Conservation (phyloP, 1,140 invertebrate species). For the Lineus longissimus region DNA sequence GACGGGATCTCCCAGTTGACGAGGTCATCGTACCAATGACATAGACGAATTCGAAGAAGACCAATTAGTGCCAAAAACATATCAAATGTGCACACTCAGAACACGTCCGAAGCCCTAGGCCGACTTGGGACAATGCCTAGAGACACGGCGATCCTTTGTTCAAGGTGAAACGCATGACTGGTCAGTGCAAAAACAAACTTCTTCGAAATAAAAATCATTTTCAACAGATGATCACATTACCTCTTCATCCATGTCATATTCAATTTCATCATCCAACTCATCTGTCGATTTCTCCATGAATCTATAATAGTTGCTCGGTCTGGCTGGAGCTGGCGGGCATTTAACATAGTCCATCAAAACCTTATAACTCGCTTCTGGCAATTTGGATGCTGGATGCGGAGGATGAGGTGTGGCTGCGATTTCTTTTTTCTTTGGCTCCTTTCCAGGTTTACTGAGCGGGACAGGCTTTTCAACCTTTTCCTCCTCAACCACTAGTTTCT, state of each 20-base stretch:
- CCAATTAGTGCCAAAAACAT: no score
- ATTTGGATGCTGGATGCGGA: constrained; percentile 33
- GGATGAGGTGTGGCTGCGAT: constrained; percentile 21
- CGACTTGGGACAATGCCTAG: no score
- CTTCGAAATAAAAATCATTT: no score
- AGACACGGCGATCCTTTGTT: no score
- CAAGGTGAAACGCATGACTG: no score
- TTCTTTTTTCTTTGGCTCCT: constrained; percentile 41
- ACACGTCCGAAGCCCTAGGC: no score
- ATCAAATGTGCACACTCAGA: no score
- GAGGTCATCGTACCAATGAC: no score
- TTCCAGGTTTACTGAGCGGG: constrained; percentile 33
- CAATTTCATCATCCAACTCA: constrained; percentile 88
- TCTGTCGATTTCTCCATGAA: constrained; percentile 94
- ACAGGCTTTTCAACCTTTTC: constrained; percentile 47
- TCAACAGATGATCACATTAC: no score
- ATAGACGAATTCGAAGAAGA: no score
- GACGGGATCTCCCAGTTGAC: no score
- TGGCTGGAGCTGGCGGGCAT: constrained; percentile 73
- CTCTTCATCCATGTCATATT: constrained; percentile 98
- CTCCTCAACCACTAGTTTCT: constrained; percentile 51
- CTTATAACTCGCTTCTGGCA: constrained; percentile 80
- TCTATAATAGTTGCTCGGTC: constrained; percentile 73
- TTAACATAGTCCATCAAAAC: constrained; percentile 70
- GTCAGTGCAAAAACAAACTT: no score